A percentile compares a stretch with the other conserved stretches of the same genome.
These are phyloP conservation scores for Linyphia triangularis DNA, from an alignment of 2,888 invertebrate species.

Conservation along the genomic window DNA sequence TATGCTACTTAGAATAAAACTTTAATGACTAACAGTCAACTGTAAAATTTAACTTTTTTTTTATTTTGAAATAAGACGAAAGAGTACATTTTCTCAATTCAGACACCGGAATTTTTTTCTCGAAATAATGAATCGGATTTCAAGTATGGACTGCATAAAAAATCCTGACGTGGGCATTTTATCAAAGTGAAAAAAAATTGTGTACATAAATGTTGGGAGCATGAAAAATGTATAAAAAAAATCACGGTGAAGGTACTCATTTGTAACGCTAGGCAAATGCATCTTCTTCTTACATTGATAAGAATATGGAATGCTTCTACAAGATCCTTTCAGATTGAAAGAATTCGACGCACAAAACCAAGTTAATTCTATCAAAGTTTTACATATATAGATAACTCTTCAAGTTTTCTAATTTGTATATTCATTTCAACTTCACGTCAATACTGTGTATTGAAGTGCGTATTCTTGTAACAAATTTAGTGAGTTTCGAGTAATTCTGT, in stretches of 20 bases:
- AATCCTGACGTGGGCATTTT: constrained; percentile 30
- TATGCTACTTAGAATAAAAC: no score
- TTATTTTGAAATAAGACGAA: background rate
- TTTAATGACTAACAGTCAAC: background rate
- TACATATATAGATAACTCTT: background rate
- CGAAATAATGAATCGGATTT: background rate
- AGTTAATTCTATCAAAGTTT: background rate
- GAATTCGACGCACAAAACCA: no score
- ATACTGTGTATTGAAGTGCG: background rate
- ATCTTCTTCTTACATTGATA: constrained; percentile 21
- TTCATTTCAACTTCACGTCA: background rate
- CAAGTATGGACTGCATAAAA: constrained; percentile 4
- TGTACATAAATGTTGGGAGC: constrained; percentile 45
- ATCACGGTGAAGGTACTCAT: constrained; percentile 52
- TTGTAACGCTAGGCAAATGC: constrained; percentile 16
- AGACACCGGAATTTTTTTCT: background rate
- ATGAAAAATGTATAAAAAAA: constrained; percentile 47
- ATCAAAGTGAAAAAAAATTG: constrained; percentile 17
- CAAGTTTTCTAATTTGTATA: background rate
- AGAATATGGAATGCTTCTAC: background rate
- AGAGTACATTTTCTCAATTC: constrained; percentile 1
- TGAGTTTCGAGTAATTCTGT: background rate
- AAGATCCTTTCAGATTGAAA: background rate
- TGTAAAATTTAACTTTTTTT: background rate
- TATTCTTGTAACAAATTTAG: background rate